Base-by-base conservation (phyloP, 2,113 vertebrate species). In the Numida meleagris region DNA sequence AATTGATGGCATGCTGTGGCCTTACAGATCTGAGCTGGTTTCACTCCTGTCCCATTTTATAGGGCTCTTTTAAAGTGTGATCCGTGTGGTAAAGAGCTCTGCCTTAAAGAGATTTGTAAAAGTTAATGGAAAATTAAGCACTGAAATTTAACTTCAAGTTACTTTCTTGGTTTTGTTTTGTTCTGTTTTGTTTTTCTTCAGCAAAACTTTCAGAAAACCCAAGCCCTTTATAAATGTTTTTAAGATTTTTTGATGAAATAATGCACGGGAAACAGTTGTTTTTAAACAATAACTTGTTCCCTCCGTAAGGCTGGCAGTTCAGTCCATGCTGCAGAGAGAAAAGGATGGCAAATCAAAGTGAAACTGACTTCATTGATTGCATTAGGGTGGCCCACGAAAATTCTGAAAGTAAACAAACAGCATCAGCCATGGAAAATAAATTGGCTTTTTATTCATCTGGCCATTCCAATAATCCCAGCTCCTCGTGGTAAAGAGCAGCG, bases 1-100 rank as follows among this genome's bases (percentile, higher is more conserved):
- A 94, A 95, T 81, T 81, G 92, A 63, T 77, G 68, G 62, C 84
- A 86, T 95, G 86, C 88, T 88, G 93, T 94, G 87, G 78, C 68
- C 83, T 65, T 71, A 21, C 2, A 90, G 90, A 90, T 91, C 94
- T 79, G 55, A 62, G 73, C 90, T 78, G 55, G 62, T 95, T 95
- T 96, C 62, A 66, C 72, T 88, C 45, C 80, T 91, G 62, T 82
- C 65, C 82, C 70, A 93, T 93, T 94, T 86, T 90, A 58, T 63
- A 86, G 73, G 43, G 83, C 73, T 96, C 94, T 89, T 72, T 88
- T 46, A 55, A 62, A 74, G 51, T 83, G 58, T 4, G 46, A 82
- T 92, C 90, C 1, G 46, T 76, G 57, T 48, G n/a, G 51, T 79
- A 72, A 88, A 81, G 77, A 88, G 19, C 77, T 95, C 75, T 43